Percentiles rank a stretch among this genome's conserved stretches.
Evolutionary conservation across 2,113 vertebrate genomes (phyloP).

Genomic region (Dasyurus viverrinus): DNA sequence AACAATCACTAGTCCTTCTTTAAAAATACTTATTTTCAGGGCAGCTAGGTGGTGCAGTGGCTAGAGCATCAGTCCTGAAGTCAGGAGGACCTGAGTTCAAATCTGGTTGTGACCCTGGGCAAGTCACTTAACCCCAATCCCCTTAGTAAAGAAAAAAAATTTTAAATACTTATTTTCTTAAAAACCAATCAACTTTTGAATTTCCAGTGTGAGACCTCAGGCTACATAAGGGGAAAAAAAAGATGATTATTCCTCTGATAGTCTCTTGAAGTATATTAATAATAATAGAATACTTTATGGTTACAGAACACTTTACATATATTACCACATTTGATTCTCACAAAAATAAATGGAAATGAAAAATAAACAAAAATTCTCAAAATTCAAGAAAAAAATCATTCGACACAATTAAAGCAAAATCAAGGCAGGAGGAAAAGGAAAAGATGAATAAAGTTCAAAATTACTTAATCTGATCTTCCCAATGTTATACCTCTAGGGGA

Average conservation of each 20-base stretch:
- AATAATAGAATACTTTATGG: background rate
- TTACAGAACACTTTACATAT: background rate
- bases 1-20: background rate
- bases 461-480: background rate
- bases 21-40: background rate
- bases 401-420: background rate
- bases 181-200: accelerated
- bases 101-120: too few relatives aligned
- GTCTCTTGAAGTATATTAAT: background rate
- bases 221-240: background rate
- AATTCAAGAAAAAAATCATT: background rate
- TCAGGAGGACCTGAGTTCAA: too few relatives aligned
- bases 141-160: too few relatives aligned
- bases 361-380: background rate
- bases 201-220: background rate
- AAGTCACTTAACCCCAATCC: too few relatives aligned
- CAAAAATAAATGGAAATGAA: background rate
- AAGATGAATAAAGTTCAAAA: background rate
- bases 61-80: too few relatives aligned
- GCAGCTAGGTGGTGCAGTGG: too few relatives aligned
- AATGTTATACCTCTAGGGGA: background rate
- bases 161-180: background rate
- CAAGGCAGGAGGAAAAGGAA: background rate
- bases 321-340: background rate
- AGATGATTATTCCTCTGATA: background rate